Conservation (phyloP, 2,113 vertebrate genomes). For the Chiloscyllium plagiosum region DNA sequence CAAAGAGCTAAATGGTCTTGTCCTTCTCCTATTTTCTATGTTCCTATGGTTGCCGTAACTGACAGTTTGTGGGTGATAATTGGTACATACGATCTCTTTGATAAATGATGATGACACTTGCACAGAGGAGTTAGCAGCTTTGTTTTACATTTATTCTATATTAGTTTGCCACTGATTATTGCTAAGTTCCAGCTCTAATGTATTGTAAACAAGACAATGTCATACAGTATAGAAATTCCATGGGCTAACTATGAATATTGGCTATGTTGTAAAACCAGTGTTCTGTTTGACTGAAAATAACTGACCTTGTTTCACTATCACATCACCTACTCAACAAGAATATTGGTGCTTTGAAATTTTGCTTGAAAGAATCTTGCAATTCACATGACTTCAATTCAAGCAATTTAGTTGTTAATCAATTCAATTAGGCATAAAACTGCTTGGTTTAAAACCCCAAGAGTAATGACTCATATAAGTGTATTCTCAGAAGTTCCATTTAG, state of each 20-base stretch:
- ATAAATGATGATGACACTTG: neutral
- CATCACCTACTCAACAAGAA: neutral
- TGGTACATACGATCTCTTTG: neutral
- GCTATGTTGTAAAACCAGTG: neutral
- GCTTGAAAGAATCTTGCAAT: neutral
- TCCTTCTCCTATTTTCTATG: no score
- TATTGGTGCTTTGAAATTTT: constrained; percentile 1
- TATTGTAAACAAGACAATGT: neutral
- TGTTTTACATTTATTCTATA: neutral
- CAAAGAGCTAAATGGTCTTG: no score
- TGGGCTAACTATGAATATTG: neutral
- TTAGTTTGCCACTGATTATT: neutral
- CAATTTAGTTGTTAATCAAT: constrained; percentile 20
- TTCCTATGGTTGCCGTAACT: neutral
- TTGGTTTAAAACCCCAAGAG: neutral
- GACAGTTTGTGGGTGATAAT: no score
- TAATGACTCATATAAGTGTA: neutral
- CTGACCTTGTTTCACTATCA: neutral
- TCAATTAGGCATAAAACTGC: neutral
- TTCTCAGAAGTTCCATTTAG: neutral
- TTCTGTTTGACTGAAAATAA: neutral
- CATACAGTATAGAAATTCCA: neutral
- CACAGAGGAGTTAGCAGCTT: neutral
- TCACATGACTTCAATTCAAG: neutral
- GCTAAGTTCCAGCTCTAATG: neutral